These are phyloP conservation scores for Onychostruthus taczanowskii DNA, from an alignment of 2,113 vertebrate genomes.

Conservation along the genomic window DNA sequence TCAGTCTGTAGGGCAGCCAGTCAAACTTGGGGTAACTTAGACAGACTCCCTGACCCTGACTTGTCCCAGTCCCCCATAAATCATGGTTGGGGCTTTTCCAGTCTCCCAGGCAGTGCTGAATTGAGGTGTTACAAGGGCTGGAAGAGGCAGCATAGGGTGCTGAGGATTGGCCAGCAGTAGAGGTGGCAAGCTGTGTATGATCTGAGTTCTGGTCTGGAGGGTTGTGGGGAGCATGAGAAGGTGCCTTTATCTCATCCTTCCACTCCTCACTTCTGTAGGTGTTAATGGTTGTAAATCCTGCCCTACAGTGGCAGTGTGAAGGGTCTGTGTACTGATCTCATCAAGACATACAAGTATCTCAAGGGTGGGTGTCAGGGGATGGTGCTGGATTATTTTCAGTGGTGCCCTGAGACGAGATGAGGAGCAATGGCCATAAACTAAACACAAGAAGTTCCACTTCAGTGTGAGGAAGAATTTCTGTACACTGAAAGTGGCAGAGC, in stretches of 20 bases:
- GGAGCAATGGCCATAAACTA: background rate
- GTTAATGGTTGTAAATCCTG: background rate
- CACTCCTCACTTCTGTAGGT: background rate
- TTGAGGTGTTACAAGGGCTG: accelerated
- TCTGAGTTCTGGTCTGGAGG: background rate
- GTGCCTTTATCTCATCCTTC: background rate
- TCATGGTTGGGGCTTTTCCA: background rate
- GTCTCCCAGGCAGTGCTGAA: background rate
- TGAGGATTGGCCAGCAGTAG: background rate
- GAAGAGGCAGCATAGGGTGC: background rate
- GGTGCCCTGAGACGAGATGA: background rate
- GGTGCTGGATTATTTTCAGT: background rate
- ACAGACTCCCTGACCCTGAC: background rate
- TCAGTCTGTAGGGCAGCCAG: background rate
- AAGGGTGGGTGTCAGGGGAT: background rate
- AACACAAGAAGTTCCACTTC: background rate
- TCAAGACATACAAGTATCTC: background rate
- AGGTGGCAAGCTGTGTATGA: background rate
- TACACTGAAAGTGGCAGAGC: background rate
- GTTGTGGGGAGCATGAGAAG: background rate
- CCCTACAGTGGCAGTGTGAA: background rate
- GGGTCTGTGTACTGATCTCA: background rate
- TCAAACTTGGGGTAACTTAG: background rate
- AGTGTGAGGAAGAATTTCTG: accelerated
- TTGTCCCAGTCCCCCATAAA: background rate